Evolutionary conservation across 2,113 vertebrate genomes (phyloP).

Genomic region (Phrynosoma blainvillii): DNA sequence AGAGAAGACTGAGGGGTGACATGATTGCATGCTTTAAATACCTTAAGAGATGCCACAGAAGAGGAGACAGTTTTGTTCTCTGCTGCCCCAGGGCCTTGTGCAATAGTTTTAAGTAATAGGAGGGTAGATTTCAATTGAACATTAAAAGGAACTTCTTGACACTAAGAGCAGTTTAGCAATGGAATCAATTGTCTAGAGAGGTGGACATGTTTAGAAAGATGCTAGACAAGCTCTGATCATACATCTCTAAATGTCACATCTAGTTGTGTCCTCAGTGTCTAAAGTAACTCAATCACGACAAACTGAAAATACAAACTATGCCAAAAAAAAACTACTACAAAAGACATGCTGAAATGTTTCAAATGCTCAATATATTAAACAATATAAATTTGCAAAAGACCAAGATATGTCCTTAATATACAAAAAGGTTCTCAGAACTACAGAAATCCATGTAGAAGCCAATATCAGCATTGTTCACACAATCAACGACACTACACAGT

Average conservation of each 20-base stretch:
- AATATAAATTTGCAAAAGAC: not conserved
- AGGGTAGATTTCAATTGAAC: no score
- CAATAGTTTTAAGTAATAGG: no score
- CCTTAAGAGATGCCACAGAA: no score
- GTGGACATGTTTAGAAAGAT: no score
- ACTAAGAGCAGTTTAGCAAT: no score
- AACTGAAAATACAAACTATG: not conserved
- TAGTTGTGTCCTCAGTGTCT: not conserved
- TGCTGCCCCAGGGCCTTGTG: no score
- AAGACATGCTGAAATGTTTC: not conserved
- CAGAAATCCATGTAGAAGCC: not conserved
- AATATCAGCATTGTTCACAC: not conserved
- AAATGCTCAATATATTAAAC: not conserved
- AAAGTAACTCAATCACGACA: not conserved
- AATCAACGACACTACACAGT: not conserved
- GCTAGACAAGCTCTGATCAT: no score
- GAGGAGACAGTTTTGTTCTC: no score
- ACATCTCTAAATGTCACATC: not conserved
- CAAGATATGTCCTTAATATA: not conserved
- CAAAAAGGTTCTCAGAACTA: not conserved
- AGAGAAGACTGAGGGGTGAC: no score
- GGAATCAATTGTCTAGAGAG: no score
- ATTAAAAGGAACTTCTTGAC: no score
- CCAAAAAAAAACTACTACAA: not conserved
- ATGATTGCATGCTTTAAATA: no score